phyloP scores from a whole-genome alignment of 2,797 vertebrate species.

The Phoeniculus purpureus region DNA sequence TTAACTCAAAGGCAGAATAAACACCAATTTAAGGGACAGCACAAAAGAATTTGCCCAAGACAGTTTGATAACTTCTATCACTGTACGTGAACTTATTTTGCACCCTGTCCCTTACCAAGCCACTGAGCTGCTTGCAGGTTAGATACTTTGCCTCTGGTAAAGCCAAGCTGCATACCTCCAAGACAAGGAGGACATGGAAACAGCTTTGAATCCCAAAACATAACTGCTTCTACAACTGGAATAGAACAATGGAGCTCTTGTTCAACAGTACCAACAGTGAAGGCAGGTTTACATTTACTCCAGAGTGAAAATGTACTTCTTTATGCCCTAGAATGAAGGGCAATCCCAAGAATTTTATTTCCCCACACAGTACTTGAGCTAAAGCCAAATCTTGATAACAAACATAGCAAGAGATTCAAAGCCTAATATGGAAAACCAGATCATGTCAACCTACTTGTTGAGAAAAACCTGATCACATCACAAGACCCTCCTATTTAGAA shows the following conservation, averaged over 20 bases:
- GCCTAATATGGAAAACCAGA: background rate
- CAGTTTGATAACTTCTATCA: background rate
- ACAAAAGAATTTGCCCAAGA: background rate
- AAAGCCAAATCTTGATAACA: background rate
- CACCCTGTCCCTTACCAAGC: background rate
- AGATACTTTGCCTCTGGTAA: background rate
- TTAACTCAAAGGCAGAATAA: background rate
- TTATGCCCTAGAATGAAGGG: background rate
- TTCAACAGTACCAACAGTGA: background rate
- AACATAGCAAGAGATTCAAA: background rate
- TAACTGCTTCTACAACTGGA: background rate
- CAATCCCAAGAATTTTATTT: background rate
- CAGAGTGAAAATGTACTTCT: background rate
- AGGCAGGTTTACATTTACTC: background rate
- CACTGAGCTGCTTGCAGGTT: background rate
- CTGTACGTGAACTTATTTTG: background rate
- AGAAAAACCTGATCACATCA: background rate
- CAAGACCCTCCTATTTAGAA: background rate
- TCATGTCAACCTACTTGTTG: background rate
- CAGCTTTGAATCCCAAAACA: background rate
- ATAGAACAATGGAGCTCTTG: rapidly evolving
- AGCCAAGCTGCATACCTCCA: background rate
- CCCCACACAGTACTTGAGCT: background rate
- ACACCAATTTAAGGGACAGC: background rate
- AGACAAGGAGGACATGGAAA: background rate